Percentiles rank a stretch among this genome's conserved stretches.
Conservation (phyloP, 2,797 vertebrate genomes). For the Rhynchotus rufescens region DNA sequence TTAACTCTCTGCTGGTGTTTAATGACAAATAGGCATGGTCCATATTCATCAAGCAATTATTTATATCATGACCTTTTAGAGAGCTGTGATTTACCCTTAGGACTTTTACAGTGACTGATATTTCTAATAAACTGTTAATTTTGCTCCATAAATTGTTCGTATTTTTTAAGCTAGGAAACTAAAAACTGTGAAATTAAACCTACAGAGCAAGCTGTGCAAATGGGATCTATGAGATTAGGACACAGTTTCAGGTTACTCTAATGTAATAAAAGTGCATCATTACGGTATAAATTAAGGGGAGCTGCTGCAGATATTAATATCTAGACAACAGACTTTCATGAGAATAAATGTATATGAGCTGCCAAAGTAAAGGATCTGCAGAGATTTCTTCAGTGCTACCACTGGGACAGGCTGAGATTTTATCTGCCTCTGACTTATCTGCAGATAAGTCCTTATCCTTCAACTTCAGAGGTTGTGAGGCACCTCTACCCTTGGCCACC, state of each 20-base stretch:
- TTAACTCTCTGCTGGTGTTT: slow-evolving; percentile 77
- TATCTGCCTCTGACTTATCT: not conserved
- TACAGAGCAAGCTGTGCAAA: slow-evolving; percentile 67
- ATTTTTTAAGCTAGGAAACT: slow-evolving; percentile 73
- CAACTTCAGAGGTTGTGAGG: not conserved
- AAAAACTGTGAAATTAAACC: slow-evolving; percentile 84
- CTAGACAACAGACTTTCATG: slow-evolving; percentile 29
- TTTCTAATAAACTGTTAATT: slow-evolving; percentile 75
- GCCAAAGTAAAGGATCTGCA: slow-evolving; percentile 17
- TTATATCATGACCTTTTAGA: slow-evolving; percentile 74
- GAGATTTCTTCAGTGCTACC: not conserved
- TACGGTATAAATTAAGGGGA: slow-evolving; percentile 49
- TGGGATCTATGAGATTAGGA: slow-evolving; percentile 49
- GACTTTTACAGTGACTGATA: slow-evolving; percentile 74
- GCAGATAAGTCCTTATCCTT: not conserved
- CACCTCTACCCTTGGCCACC: rapidly evolving
- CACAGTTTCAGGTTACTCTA: slow-evolving; percentile 61
- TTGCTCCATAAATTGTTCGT: slow-evolving; percentile 70
- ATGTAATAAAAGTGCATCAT: slow-evolving; percentile 44
- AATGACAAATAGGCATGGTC: slow-evolving; percentile 72
- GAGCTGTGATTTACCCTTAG: slow-evolving; percentile 70
- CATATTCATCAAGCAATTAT: slow-evolving; percentile 74
- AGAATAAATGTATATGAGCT: slow-evolving; percentile 17
- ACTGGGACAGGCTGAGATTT: not conserved
- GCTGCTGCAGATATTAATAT: slow-evolving; percentile 26